Base-by-base conservation (phyloP, 2,113 vertebrate genomes). In the Xenus cinereus region DNA sequence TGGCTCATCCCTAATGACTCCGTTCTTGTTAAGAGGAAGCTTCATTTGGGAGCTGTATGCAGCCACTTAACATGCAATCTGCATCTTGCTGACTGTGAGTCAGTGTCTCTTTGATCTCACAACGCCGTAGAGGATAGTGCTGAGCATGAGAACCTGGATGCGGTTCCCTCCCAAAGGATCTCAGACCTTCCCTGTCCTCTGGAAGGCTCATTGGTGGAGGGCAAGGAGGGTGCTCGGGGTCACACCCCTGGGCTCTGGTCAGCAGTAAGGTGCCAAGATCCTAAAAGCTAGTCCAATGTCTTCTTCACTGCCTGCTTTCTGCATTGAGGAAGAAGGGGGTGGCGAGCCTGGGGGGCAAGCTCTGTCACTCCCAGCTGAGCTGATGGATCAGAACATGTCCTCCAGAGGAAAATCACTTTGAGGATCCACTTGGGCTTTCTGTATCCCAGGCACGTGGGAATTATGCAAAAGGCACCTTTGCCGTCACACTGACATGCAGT, bases 11-110 rank as follows among this genome's bases (percentile, higher is more conserved):
- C 86, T 87, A 89, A 93, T 41, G 69, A 90, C 76, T 60, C 41
- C 1, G 0, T 57, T 92, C 86, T 92, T 15, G 1, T 87, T 82
- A 87, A 66, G 23, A 95, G 60, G 53, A 57, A 84, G 63, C 69
- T 82, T 81, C 46, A 62, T 82, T 35, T 90, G 80, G 64, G 94
- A 92, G 80, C 86, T 76, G 48, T 69, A 9, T 22, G 60, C 79
- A 93, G 85, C 51, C 90, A 26, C 88, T 96, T 91, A 88, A 66
- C 72, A 90, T 84, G 75, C 90, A 67, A 26, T 50, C 56, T 50
- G 83, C 15, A 6, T 90, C 80, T 84, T 89, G 76, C 93, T 81
- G 93, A 45, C 76, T 37, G 48, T 69, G 39, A 93, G 87, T 73
- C 89, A 68, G 72, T 48, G 59, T 41, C 35, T 69, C 85, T 87